Percentiles rank a stretch among this genome's conserved stretches.
These are phyloP conservation scores for Catostomus latipinnis DNA, from an alignment of 2,797 vertebrate species.

Conservation along the genomic window DNA sequence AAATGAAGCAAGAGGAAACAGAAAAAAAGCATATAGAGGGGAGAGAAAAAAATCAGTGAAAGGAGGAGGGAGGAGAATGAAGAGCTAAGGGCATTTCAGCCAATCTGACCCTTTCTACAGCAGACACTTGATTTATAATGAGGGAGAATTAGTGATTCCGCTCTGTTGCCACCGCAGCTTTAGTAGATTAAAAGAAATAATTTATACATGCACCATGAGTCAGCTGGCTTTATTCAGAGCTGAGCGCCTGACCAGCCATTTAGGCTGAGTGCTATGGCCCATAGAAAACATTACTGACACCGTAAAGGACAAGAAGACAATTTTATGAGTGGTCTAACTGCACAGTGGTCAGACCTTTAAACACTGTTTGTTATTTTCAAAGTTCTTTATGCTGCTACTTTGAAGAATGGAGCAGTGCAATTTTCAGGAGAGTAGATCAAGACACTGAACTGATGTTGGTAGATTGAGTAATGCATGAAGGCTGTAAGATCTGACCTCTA, in stretches of 20 bases:
- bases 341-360: not conserved
- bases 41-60: not conserved
- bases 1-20: not conserved
- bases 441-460: not conserved
- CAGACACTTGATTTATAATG: slow-evolving; percentile 51
- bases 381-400: not conserved
- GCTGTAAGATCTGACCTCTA: slow-evolving; percentile 23
- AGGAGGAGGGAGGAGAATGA: not conserved
- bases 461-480: slow-evolving; percentile 4
- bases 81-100: not conserved
- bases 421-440: not conserved
- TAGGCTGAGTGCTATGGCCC: slow-evolving; percentile 39
- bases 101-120: slow-evolving; percentile 2
- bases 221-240: slow-evolving; percentile 48
- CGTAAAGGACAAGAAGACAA: slow-evolving; percentile 34
- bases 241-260: slow-evolving; percentile 39
- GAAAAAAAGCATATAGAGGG: no score
- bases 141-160: slow-evolving; percentile 52
- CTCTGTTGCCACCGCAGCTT: slow-evolving; percentile 58
- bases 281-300: slow-evolving; percentile 33
- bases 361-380: not conserved
- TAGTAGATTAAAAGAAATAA: slow-evolving; percentile 60
- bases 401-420: not conserved
- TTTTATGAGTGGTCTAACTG: slow-evolving; percentile 30
- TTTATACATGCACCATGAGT: slow-evolving; percentile 48